Percentiles rank a stretch among this genome's conserved stretches.
Conservation (phyloP, 2,888 invertebrate species). For the Andrena bicolor region DNA sequence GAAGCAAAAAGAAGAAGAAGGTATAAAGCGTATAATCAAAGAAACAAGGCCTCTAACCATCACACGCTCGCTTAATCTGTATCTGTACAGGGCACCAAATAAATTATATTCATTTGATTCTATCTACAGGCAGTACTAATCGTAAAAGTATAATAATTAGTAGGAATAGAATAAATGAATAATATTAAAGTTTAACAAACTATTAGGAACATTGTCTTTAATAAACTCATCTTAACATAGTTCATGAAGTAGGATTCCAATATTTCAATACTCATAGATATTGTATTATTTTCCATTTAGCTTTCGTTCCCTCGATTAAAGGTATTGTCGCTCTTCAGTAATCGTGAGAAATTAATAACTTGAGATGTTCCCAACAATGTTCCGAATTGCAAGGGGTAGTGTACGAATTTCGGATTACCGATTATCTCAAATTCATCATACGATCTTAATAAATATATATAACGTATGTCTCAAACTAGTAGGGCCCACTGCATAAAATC, state of each 20-base stretch:
- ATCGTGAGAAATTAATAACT: too few relatives aligned
- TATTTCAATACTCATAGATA: conserved; percentile 1
- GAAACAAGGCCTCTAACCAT: conserved; percentile 61
- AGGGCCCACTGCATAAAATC: too few relatives aligned
- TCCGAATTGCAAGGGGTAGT: too few relatives aligned
- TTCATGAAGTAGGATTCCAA: neutral
- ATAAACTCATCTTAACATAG: conserved; percentile 2
- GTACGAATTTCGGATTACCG: too few relatives aligned
- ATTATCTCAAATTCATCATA: too few relatives aligned
- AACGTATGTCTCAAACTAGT: too few relatives aligned
- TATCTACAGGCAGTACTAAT: conserved; percentile 4
- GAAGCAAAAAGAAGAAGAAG: conserved; percentile 72
- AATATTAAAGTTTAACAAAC: conserved; percentile 18
- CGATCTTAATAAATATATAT: too few relatives aligned
- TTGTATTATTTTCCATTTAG: neutral
- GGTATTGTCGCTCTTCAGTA: too few relatives aligned
- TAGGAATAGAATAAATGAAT: conserved; percentile 2
- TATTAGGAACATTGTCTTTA: conserved; percentile 24
- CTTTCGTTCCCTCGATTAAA: too few relatives aligned
- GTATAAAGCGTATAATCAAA: conserved; percentile 67
- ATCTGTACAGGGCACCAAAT: conserved; percentile 26
- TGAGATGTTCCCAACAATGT: too few relatives aligned
- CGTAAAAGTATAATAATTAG: conserved; percentile 1
- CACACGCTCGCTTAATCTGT: conserved; percentile 41
- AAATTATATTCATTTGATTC: conserved; percentile 11